phyloP scores from a whole-genome alignment of 2,113 vertebrate genomes.

The Corapipo altera region DNA sequence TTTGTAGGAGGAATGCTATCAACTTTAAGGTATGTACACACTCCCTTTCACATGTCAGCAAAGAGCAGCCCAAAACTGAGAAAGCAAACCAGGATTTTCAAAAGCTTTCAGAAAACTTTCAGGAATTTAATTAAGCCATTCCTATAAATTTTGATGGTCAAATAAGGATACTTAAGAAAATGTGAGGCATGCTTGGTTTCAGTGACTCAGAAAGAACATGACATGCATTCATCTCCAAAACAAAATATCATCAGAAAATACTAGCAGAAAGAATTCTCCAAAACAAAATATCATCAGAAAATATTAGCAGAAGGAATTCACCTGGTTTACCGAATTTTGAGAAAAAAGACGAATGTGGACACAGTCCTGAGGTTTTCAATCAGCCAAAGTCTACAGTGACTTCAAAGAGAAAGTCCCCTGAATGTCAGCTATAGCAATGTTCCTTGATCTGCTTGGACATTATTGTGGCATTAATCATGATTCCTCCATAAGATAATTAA shows the following conservation, averaged over 20 bases:
- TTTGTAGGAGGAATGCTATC: not conserved
- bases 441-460: not conserved
- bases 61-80: not conserved
- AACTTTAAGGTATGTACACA: not conserved
- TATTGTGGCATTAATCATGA: not conserved
- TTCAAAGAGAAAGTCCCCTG: not conserved
- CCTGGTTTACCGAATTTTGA: not conserved
- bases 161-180: not conserved
- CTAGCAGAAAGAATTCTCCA: not conserved
- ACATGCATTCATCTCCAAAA: not conserved
- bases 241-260: not conserved
- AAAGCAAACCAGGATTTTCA: not conserved
- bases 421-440: not conserved
- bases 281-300: not conserved
- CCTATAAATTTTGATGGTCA: not conserved
- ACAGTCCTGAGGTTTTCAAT: not conserved
- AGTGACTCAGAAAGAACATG: not conserved
- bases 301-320: not conserved
- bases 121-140: not conserved
- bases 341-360: not conserved
- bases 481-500: not conserved
- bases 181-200: not conserved
- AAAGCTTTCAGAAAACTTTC: not conserved
- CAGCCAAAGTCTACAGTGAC: not conserved
- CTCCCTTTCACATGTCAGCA: not conserved